phyloP scores from a whole-genome alignment of 2,888 invertebrate species.

The Drosophila trichaetosa region DNA sequence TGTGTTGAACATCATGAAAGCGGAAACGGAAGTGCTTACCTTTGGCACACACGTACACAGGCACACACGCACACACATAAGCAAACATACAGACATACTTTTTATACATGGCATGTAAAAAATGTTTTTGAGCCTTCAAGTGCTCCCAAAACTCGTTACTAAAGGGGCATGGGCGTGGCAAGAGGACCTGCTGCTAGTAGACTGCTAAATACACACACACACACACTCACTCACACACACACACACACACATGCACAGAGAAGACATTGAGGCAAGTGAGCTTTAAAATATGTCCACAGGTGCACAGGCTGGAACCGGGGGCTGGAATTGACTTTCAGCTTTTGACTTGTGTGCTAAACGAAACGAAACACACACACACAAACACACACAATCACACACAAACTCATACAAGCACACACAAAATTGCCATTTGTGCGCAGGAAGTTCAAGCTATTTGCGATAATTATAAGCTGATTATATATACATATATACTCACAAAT shows the following conservation, averaged over 20 bases:
- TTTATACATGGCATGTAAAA: conserved; percentile 62
- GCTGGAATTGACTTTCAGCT: conserved; percentile 75
- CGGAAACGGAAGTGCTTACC: conserved; percentile 79
- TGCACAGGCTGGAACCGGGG: conserved; percentile 54
- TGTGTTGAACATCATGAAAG: conserved; percentile 64
- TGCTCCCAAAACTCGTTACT: conserved; percentile 45
- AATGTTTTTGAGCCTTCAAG: conserved; percentile 64
- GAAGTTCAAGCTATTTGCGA: conserved; percentile 9
- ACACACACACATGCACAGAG: conserved; percentile 3
- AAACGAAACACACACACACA: conserved; percentile 52
- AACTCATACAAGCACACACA: conserved; percentile 40
- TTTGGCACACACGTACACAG: conserved; percentile 47
- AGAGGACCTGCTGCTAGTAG: conserved; percentile 7
- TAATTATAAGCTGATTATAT: neutral
- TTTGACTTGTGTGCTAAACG: conserved; percentile 69
- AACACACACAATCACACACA: conserved; percentile 3
- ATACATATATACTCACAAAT: no score
- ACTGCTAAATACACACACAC: conserved; percentile 18
- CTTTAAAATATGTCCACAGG: conserved; percentile 77
- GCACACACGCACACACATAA: conserved; percentile 26
- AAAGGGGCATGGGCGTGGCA: conserved; percentile 23
- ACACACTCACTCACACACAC: conserved; percentile 3
- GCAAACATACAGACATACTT: conserved; percentile 33
- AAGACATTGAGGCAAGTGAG: conserved; percentile 38
- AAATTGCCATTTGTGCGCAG: conserved; percentile 45